phyloP scores from a whole-genome alignment of 1,140 invertebrate species.

The Dendroctonus ponderosae region DNA sequence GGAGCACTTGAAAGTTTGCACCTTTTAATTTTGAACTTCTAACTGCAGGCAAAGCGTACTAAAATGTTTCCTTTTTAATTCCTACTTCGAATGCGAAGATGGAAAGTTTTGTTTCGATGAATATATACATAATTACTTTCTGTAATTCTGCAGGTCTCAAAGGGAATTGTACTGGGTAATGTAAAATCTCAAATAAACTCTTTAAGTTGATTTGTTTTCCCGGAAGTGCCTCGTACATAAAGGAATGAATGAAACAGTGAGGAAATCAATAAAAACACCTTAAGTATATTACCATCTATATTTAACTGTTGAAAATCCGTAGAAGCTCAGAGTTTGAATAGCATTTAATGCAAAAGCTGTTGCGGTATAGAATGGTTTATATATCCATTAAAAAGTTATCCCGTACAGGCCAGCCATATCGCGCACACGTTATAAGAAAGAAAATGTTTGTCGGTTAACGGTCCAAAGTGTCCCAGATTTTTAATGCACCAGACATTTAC shows the following conservation, averaged over 20 bases:
- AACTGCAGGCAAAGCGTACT: conserved; percentile 13
- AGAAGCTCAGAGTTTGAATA: too few relatives aligned
- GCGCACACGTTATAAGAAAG: conserved; percentile 21
- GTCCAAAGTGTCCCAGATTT: conserved; percentile 21
- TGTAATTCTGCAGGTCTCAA: neutral
- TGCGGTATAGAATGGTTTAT: conserved; percentile 4
- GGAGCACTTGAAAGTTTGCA: conserved; percentile 22
- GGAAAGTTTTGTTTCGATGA: conserved; percentile 22
- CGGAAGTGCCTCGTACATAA: too few relatives aligned
- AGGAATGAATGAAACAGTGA: too few relatives aligned
- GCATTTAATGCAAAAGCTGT: too few relatives aligned
- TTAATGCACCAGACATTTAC: conserved; percentile 24
- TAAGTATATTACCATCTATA: too few relatives aligned
- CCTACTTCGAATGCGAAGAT: conserved; percentile 13
- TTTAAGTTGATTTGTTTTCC: too few relatives aligned
- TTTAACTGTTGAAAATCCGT: too few relatives aligned
- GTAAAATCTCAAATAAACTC: too few relatives aligned
- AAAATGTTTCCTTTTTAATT: conserved; percentile 28
- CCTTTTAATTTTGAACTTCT: conserved; percentile 29
- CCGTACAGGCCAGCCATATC: conserved; percentile 14
- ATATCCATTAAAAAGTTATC: conserved; percentile 23
- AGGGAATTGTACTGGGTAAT: neutral
- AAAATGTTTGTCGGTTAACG: conserved; percentile 10
- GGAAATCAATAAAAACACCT: too few relatives aligned
- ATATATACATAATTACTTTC: conserved; percentile 21